These are phyloP conservation scores for Trichomalopsis sarcophagae DNA, from an alignment of 1,140 invertebrate genomes.

Conservation along the genomic window DNA sequence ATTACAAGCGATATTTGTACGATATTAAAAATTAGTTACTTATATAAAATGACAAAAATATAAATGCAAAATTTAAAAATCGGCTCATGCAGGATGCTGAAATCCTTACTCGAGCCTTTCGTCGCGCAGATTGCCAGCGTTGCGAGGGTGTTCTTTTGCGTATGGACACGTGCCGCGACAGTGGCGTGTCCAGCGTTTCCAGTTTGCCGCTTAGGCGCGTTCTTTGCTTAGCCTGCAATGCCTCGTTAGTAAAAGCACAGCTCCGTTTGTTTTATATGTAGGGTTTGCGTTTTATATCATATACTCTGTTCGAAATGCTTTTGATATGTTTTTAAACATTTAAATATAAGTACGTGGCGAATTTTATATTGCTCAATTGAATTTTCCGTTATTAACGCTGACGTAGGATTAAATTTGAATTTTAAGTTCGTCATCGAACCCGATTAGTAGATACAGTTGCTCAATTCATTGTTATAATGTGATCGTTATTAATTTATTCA, in stretches of 20 bases:
- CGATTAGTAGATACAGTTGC: too few species aligned
- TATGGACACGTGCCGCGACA: conserved; percentile 71
- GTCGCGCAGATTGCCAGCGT: conserved; percentile 72
- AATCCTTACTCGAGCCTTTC: conserved; percentile 73
- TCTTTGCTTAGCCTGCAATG: conserved; percentile 67
- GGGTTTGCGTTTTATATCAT: not conserved
- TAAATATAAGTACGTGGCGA: not conserved
- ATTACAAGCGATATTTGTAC: not conserved
- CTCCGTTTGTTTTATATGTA: conserved; percentile 17
- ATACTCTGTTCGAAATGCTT: not conserved
- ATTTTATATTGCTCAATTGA: conserved; percentile 11
- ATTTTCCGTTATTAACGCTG: too few species aligned
- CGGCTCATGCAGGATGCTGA: conserved; percentile 55
- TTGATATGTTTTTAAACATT: too few species aligned
- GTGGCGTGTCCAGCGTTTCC: conserved; percentile 69
- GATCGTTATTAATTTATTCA: too few species aligned
- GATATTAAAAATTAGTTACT: conserved; percentile 29
- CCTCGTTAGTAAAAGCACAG: conserved; percentile 63
- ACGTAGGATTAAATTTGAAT: not conserved
- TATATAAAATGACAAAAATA: not conserved
- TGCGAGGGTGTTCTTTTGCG: conserved; percentile 72
- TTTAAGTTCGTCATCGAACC: too few species aligned
- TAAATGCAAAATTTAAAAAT: conserved; percentile 35
- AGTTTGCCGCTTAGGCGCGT: conserved; percentile 67
- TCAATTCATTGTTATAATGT: too few species aligned